A percentile compares a stretch with the other conserved stretches of the same genome.
Conservation (phyloP, 2,113 vertebrate species). For the Athene cunicularia region DNA sequence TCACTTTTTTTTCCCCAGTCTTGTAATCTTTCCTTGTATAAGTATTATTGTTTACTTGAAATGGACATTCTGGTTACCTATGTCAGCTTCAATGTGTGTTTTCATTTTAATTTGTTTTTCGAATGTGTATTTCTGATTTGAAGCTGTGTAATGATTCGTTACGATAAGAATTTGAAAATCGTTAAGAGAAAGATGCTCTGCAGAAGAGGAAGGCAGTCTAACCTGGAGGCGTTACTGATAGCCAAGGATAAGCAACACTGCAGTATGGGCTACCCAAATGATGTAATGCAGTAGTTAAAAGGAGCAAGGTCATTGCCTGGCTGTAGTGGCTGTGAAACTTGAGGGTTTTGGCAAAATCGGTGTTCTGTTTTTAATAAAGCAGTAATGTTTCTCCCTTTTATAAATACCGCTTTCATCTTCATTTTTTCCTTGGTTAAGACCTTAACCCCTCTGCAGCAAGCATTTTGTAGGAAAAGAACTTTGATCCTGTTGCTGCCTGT, state of each 20-base stretch:
- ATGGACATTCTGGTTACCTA: not conserved
- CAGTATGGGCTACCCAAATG: not conserved
- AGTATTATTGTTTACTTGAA: not conserved
- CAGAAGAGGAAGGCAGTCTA: not conserved
- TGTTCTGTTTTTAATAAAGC: not conserved
- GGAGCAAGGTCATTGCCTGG: not conserved
- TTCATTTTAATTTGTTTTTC: not conserved
- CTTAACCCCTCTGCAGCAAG: not conserved
- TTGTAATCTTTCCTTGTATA: not conserved
- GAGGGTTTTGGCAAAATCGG: not conserved
- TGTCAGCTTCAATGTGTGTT: not conserved
- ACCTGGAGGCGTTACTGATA: not conserved
- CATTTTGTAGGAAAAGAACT: not conserved
- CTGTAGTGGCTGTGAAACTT: not conserved
- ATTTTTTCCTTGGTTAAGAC: not conserved
- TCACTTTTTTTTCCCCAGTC: not conserved
- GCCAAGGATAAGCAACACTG: not conserved
- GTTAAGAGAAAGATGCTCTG: not conserved
- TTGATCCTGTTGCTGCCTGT: not conserved
- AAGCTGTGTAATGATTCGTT: not conserved
- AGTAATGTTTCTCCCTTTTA: not conserved
- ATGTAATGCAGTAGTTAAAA: not conserved
- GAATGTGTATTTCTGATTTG: not conserved
- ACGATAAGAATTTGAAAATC: not conserved
- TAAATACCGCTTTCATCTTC: not conserved